Evolutionary conservation across 2,888 invertebrate genomes (phyloP), one percentile per base, ranked within the genome.

Genomic region (Petrolisthes cinctipes): DNA sequence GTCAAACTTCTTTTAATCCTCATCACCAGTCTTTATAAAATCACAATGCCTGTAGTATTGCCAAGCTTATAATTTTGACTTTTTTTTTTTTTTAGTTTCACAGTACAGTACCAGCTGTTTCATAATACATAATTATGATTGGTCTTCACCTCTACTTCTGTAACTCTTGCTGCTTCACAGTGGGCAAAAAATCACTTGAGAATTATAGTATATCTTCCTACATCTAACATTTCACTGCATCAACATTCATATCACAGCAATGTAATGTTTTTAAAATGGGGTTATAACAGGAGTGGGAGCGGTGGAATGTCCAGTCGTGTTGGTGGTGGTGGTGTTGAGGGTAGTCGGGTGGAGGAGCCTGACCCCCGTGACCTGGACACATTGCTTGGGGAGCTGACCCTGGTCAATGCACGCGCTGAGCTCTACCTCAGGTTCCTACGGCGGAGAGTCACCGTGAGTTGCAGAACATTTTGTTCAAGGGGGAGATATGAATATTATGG

Each of bases 321-420:
- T 54, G 82, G 86, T 23, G 71, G 53, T 53, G 78, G 80, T 66
- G 84, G 80, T n/a, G 75, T 83, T 17, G 80, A 85, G 53, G 71
- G 57, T 11, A n/a, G 66, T 4, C 54, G 86, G 7, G 51, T 53
- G 37, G 85, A 85, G n/a, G 68, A 89, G 68, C 91, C 93, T 23
- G 97, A 97, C 93, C 96, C 97, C 0, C 96, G 96, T 92, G 96
- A 96, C 91, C 94, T 97, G 86, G 99, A 99, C 94, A 95, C 96
- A 0, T 94, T 97, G 78, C 95, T 99, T 88, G 96, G 96, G 0
- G 99, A 99, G 93, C 95, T 99, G 88, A 97, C 98, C 0, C 94
- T 98, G 81, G 96, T 98, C 93, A 98, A 98, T 93, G 96, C 97
- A 0, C 94, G 98, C 91, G 95, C 97, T n/a, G 97, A 97, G 92